Evolutionary conservation across 2,797 vertebrate species (phyloP).

Genomic region (Labeo calbasu): DNA sequence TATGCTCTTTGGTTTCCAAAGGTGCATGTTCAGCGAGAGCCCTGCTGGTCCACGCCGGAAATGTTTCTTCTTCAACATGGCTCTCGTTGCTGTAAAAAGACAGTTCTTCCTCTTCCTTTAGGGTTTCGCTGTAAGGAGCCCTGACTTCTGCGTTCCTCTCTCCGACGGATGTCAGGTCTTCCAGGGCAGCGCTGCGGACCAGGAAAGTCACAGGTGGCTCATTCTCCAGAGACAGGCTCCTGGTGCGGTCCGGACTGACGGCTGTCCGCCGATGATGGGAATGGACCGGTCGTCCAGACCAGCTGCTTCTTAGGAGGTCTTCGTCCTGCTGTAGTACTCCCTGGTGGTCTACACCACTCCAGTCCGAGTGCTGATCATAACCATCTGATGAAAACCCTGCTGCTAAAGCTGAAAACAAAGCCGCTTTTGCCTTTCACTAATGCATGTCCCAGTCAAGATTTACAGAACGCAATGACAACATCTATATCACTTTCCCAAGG

Average conservation of each 20-base stretch:
- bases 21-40: not conserved
- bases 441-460: not conserved
- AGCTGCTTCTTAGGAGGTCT: slow-evolving; percentile 52
- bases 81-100: slow-evolving; percentile 27
- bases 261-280: slow-evolving; percentile 61
- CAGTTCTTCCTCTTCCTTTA: slow-evolving; percentile 46
- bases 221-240: slow-evolving; percentile 63
- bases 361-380: slow-evolving; percentile 66
- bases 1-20: slow-evolving; percentile 22
- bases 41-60: not conserved
- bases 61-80: not conserved
- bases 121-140: slow-evolving; percentile 16
- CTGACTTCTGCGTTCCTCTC: slow-evolving; percentile 46
- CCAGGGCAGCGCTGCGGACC: slow-evolving; percentile 72
- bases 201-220: slow-evolving; percentile 61
- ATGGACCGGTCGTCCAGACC: slow-evolving; percentile 11
- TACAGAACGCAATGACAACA: slow-evolving; percentile 16
- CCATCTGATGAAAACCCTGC: slow-evolving; percentile 46
- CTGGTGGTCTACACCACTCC: slow-evolving; percentile 69
- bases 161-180: slow-evolving; percentile 75
- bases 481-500: not conserved
- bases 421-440: slow-evolving; percentile 53
- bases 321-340: slow-evolving; percentile 48
- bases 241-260: slow-evolving; percentile 71
- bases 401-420: slow-evolving; percentile 58